These are phyloP conservation scores for Antheraea mylitta DNA, from an alignment of 1,140 invertebrate species.

Conservation along the genomic window DNA sequence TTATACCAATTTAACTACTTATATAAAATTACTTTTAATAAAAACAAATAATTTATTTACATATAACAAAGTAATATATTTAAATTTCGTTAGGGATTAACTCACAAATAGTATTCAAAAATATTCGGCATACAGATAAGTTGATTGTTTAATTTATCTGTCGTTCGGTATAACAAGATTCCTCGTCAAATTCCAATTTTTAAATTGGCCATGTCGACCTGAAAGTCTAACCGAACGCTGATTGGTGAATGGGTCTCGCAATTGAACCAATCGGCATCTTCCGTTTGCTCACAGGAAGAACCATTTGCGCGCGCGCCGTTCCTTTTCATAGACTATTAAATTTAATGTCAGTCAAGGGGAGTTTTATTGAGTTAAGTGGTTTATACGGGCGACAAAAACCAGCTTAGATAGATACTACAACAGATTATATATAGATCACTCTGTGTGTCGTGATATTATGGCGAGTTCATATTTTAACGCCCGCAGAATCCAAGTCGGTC, in stretches of 20 bases:
- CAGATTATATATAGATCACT: neutral
- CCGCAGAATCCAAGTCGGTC: slow-evolving; percentile 62
- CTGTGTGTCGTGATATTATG: slow-evolving; percentile 18
- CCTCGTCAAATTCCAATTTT: slow-evolving; percentile 14
- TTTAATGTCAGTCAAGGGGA: slow-evolving; percentile 68
- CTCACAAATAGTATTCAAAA: too few relatives aligned
- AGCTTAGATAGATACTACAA: slow-evolving; percentile 33
- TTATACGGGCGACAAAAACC: slow-evolving; percentile 53
- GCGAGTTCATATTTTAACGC: slow-evolving; percentile 32
- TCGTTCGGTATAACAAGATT: neutral
- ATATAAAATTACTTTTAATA: too few relatives aligned
- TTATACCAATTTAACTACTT: too few relatives aligned
- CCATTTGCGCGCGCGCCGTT: slow-evolving; percentile 50
- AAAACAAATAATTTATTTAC: too few relatives aligned
- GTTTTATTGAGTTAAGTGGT: slow-evolving; percentile 73
- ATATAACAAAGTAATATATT: too few relatives aligned
- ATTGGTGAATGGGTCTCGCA: slow-evolving; percentile 69
- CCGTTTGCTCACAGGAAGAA: slow-evolving; percentile 69
- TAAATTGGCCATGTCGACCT: slow-evolving; percentile 27
- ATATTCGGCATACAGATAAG: too few relatives aligned
- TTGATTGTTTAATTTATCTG: too few relatives aligned
- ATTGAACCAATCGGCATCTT: slow-evolving; percentile 75
- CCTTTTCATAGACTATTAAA: slow-evolving; percentile 74
- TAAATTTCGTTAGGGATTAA: too few relatives aligned
- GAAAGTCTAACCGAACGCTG: slow-evolving; percentile 48